Base-by-base conservation (phyloP, 2,113 vertebrate genomes). In the Lophura nycthemera region DNA sequence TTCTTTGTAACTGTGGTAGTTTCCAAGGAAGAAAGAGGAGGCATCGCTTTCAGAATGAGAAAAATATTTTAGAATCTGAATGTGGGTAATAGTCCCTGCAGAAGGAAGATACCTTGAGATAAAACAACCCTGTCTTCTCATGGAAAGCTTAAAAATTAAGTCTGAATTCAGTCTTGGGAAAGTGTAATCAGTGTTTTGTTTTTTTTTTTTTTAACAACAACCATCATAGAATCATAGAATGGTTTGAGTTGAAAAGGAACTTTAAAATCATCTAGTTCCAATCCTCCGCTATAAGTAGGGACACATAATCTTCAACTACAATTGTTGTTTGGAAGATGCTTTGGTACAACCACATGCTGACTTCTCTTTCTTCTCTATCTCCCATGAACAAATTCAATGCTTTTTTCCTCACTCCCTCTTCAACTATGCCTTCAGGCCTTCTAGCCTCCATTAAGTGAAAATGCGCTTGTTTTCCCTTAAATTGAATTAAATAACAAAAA, bases 341-440 rank as follows among this genome's bases (percentile, higher is more conserved):
- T 1, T 0, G 18, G 14, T 11, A 79, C 20, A 27, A 24, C 7
- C 13, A 74, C 1, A 9, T 59, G 3, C 38, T 52, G 7, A 60
- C 10, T 76, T 67, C 29, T 64, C 29, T 65, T 21, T n/a, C 7
- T 43, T 57, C 13, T 56, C 27, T 60, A 2, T 43, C 27, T 45
- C 40, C 11, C 11, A 50, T 9, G 5, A 91, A 32, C 11, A 66
- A n/a, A 19, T 22, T 56, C 18, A 19, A n/a, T 11, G 8, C 13
- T 5, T 5, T 85, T 32, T 29, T 54, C 2, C 20, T 90, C 34
- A 42, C 30, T 67, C 8, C 2, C 10, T 57, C 21, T 7, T 3
- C 11, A 73, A 43, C 6, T 54, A 11, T 8, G 69, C 24, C 36
- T 52, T 79, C 36, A 85, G 47, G 29, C 25, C 32, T 77, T 60